Base-by-base conservation (phyloP, 2,888 invertebrate genomes). In the Hemithea aestivaria region DNA sequence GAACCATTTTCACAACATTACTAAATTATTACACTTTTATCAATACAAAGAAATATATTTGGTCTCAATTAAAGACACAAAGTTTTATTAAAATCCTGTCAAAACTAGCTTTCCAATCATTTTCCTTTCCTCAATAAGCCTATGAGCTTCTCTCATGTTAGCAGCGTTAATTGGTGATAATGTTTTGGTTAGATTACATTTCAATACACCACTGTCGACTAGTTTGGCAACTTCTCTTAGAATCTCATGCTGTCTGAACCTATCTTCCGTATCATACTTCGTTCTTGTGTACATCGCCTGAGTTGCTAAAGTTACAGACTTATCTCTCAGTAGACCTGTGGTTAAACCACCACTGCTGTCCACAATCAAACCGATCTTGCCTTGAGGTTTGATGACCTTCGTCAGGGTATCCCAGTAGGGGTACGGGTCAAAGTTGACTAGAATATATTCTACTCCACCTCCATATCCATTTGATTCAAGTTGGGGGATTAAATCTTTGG, bases 401-500 rank as follows among this genome's bases (percentile, higher is more conserved):
- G 73, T 75, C 27, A 85, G 28, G 1, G 69, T 73, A 22, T 79
- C 59, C 85, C 84, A 84, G 28, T 84, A 83, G 1, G 78, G 79
- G 21, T 59, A 77, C 2, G 84, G 85, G 42, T 85, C 83, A 43
- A 73, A 82, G 40, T 80, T 82, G 0, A 80, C 73, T 5, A 85
- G 42, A 27, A 85, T 80, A 22, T 58, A 81, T 43, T 85, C 77
- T 1, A 84, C 79, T 23, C 79, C 80, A 20, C 54, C 58, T 7
- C 48, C 56, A 50, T 58, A 73, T 2, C 79, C 78, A 35, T 64
- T 59, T 1, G 55, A 62, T 51, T 73, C 59, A 6, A 84, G 51
- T 41, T 84, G 82, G 7, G 73, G 62, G 9, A 68, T 20, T 21
- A 85, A 50, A 45, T 81, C 66, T 40, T 66, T 46, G 1, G 62